Evolutionary conservation across 2,113 vertebrate species (phyloP).

Genomic region (Pleuronectes platessa): DNA sequence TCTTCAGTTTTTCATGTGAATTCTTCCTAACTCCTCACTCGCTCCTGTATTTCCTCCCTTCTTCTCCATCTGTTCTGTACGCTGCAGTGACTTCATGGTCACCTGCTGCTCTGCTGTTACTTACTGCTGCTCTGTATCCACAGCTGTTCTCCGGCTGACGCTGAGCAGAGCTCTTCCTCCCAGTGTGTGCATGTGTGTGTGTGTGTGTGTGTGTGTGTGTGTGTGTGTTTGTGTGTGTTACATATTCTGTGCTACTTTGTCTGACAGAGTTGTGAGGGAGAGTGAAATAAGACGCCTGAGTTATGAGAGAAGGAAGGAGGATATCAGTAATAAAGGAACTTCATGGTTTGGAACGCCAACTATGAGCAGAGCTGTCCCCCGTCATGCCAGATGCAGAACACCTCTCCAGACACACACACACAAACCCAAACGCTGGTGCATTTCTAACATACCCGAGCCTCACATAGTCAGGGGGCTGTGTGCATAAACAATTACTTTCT

Average conservation of each 20-base stretch:
- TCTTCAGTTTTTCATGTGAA: slow-evolving; percentile 8
- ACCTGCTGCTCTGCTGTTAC: slow-evolving; percentile 66
- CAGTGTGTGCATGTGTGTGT: slow-evolving; percentile 11
- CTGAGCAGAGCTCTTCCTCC: slow-evolving; percentile 41
- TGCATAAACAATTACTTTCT: slow-evolving; percentile 22
- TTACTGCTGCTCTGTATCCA: slow-evolving; percentile 52
- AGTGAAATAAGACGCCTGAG: slow-evolving; percentile 64
- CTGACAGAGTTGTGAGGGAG: slow-evolving; percentile 54
- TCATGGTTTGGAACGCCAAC: slow-evolving; percentile 65
- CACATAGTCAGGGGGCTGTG: slow-evolving; percentile 1
- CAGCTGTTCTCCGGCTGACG: slow-evolving; percentile 62
- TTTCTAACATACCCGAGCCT: slow-evolving; percentile 65
- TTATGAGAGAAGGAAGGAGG: slow-evolving; percentile 72
- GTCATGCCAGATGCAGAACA: slow-evolving; percentile 60
- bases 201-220: slow-evolving; percentile 19
- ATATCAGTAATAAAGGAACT: slow-evolving; percentile 77
- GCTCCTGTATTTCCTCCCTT: slow-evolving; percentile 11
- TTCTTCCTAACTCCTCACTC: not conserved
- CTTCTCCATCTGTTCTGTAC: slow-evolving; percentile 32
- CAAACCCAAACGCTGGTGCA: slow-evolving; percentile 43
- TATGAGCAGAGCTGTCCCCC: slow-evolving; percentile 68
- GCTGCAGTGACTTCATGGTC: slow-evolving; percentile 53
- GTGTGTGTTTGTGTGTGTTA: slow-evolving; percentile 9
- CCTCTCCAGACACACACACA: slow-evolving; percentile 32
- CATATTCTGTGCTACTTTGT: slow-evolving; percentile 52